Percentiles rank a stretch among this genome's conserved stretches.
Evolutionary conservation across 2,888 invertebrate species (phyloP).

Genomic region (Cremastobaeus sp.): DNA sequence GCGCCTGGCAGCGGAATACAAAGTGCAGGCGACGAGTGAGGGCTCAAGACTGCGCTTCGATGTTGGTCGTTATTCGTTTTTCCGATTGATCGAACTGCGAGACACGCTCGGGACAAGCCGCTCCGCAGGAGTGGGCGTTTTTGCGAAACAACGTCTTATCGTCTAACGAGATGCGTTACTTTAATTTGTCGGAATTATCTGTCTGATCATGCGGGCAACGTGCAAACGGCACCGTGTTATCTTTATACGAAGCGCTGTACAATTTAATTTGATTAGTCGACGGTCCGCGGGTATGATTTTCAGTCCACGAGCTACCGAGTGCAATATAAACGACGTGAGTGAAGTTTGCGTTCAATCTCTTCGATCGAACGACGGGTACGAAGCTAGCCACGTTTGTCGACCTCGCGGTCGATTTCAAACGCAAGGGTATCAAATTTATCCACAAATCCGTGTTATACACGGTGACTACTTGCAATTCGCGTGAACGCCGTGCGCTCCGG

Average conservation of each 20-base stretch:
- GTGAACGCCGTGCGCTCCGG: slow-evolving; percentile 54
- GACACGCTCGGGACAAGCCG: no score
- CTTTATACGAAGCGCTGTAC: no score
- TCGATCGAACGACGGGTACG: slow-evolving; percentile 16
- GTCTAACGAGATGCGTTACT: slow-evolving; percentile 11
- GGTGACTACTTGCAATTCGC: slow-evolving; percentile 58
- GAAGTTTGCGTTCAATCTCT: slow-evolving; percentile 5
- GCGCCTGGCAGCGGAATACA: no score
- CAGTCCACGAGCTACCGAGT: slow-evolving; percentile 13
- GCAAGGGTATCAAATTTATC: slow-evolving; percentile 52
- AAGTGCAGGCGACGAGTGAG: no score
- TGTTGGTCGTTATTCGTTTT: slow-evolving; percentile 38
- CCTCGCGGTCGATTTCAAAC: slow-evolving; percentile 26
- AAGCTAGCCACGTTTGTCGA: slow-evolving; percentile 3
- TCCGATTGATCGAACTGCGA: slow-evolving; percentile 28
- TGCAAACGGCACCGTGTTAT: slow-evolving; percentile 68
- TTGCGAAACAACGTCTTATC: background rate
- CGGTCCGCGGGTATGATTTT: background rate
- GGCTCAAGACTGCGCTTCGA: slow-evolving; percentile 19
- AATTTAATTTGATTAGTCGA: no score
- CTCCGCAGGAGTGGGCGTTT: no score
- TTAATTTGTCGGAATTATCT: slow-evolving; percentile 20
- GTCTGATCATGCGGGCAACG: slow-evolving; percentile 68
- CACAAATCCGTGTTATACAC: slow-evolving; percentile 57
- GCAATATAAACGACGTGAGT: slow-evolving; percentile 29